phyloP scores from a whole-genome alignment of 1,140 invertebrate genomes.

The Bombus consobrinus region DNA sequence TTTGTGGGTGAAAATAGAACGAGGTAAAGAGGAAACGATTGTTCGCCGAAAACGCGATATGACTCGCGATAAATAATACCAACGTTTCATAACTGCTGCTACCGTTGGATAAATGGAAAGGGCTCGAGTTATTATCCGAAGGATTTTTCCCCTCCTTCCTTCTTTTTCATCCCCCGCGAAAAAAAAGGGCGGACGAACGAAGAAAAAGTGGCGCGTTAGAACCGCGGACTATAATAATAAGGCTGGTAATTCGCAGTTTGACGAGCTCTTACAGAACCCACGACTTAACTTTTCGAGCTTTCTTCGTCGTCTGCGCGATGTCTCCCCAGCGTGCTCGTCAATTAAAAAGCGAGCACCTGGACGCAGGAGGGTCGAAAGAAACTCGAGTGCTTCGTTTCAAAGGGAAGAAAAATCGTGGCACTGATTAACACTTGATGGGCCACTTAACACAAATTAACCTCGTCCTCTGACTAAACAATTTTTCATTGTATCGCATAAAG shows the following conservation, averaged over 20 bases:
- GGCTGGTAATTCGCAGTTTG: constrained; percentile 81
- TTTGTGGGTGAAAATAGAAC: background rate
- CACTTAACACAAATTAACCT: constrained; percentile 13
- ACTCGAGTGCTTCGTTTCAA: constrained; percentile 3
- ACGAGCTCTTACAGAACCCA: constrained; percentile 74
- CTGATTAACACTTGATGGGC: constrained; percentile 54
- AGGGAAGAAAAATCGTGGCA: constrained; percentile 54
- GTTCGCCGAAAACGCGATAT: background rate
- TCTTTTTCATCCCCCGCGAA: constrained; percentile 36
- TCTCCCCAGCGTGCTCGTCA: constrained; percentile 76
- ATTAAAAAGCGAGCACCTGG: constrained; percentile 79
- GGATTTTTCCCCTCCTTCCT: constrained; percentile 52
- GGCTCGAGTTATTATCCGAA: constrained; percentile 72
- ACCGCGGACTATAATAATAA: constrained; percentile 80
- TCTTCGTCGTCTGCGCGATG: constrained; percentile 68
- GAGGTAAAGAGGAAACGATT: constrained; percentile 26
- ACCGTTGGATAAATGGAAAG: constrained; percentile 61
- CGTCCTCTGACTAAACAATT: background rate
- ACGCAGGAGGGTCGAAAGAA: constrained; percentile 54
- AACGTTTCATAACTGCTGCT: constrained; percentile 14
- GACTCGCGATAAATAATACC: constrained; percentile 46
- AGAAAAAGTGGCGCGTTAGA: constrained; percentile 72
- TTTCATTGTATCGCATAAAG: background rate
- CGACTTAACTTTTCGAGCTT: constrained; percentile 72
- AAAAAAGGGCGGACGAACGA: constrained; percentile 28